These are phyloP conservation scores for Sturnira hondurensis DNA, from an alignment of 2,113 vertebrate species.

Conservation along the genomic window DNA sequence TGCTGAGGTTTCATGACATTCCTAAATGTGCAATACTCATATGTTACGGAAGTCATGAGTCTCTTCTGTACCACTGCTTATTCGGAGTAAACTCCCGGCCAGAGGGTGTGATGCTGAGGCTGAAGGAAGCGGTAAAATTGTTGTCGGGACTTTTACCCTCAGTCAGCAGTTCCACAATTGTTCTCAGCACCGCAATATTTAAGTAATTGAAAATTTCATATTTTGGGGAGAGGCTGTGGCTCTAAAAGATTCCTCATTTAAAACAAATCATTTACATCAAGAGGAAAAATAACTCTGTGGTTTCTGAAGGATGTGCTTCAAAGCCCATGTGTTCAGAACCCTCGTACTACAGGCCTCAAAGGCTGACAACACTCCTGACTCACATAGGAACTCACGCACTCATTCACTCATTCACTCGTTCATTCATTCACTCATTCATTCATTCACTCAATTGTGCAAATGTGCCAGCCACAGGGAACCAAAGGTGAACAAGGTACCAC, in stretches of 20 bases:
- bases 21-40: neutral
- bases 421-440: neutral
- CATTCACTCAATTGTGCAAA: neutral
- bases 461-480: rapidly evolving
- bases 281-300: neutral
- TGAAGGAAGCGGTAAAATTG: too few species aligned
- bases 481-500: neutral
- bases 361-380: too few species aligned
- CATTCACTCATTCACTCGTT: neutral
- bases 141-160: neutral
- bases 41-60: neutral
- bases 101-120: neutral
- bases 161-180: neutral
- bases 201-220: neutral
- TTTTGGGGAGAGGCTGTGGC: neutral
- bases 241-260: neutral
- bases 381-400: too few species aligned
- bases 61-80: neutral
- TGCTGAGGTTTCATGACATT: neutral
- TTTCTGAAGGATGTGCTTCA: neutral
- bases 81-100: neutral
- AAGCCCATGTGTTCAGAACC: neutral
- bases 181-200: neutral
- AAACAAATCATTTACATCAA: neutral
- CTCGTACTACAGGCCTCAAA: neutral